Base-by-base conservation (phyloP, 30 jellyfish, hydroid and myxozoan species). In the Clytia hemisphaerica region DNA sequence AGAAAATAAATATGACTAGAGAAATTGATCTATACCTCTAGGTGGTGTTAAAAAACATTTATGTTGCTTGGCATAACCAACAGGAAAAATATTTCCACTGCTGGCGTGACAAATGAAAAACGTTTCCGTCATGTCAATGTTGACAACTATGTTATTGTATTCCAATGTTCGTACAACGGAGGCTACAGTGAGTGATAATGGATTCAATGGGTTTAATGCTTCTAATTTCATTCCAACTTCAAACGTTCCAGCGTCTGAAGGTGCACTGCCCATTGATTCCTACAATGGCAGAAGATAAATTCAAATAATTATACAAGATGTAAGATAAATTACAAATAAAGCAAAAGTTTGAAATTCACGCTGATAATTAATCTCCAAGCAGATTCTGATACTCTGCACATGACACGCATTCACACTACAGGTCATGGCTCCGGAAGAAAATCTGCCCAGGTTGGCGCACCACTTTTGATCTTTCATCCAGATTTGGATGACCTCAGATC, bases 201-300 rank as follows among this genome's bases (percentile, higher is more conserved):
- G 97, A 40, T 79, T 87, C 45, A 58, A 40, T 22, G 97, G 97
- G 50, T 87, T 94, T 40, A 87, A 63, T 6, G 97, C 97, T 65
- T 87, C 97, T 32, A 87, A 64, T 30, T 79, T 87, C 83, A 82
- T 74, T 14, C 85, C 91, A 27, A 80, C 93, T 36, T 73, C 97
- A 61, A 87, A 87, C 34, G 90, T 79, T 24, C 97, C 97, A 30
- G 66, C 50, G 24, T 76, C 60, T 49, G 93, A 81, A 3, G 97
- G 97, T 2, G 97, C 94, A 33, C 94, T 87, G 18, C 97, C 97
- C 97, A 87, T 87, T 15, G 97, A 87, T 35, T 87, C 97, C 97
- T 87, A 44, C 14, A 1, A 44, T 26, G 46, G 32, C 44, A 59
- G 29, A 28, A 72, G 22, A 16, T 4, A n/a, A 61, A 51, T n/a